These are phyloP conservation scores for Bubo scandiacus DNA, from an alignment of 2,113 vertebrate species.

Conservation along the genomic window DNA sequence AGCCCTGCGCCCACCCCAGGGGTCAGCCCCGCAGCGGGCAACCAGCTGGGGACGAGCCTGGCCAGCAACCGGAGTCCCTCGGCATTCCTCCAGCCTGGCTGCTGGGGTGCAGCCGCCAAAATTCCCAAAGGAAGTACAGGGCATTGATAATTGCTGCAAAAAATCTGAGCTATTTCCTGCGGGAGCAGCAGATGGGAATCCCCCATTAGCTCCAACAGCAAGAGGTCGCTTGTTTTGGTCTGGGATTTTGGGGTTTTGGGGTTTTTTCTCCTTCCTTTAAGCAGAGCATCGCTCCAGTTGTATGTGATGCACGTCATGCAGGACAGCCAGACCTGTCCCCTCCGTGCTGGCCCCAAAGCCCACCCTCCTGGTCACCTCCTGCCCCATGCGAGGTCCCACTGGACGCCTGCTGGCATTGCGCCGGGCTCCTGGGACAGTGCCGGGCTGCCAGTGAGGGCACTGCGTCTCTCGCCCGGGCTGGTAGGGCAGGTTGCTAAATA, in stretches of 20 bases:
- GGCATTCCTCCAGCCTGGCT: neutral
- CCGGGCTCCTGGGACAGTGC: neutral
- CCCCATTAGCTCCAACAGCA: neutral
- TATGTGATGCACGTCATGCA: accelerated
- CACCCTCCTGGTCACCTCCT: neutral
- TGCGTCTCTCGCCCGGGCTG: accelerated
- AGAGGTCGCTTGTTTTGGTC: neutral
- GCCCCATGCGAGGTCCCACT: neutral
- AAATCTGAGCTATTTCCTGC: constrained; percentile 64
- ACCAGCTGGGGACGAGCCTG: accelerated
- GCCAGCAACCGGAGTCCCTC: neutral
- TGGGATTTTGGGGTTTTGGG: neutral
- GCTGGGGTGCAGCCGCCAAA: neutral
- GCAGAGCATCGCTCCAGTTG: neutral
- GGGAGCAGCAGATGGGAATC: constrained; percentile 47
- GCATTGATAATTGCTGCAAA: constrained; percentile 42
- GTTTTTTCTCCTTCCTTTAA: neutral
- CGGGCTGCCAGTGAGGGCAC: neutral
- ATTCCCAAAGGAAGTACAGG: constrained; percentile 54
- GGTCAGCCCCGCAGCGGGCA: neutral
- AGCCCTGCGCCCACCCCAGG: neutral
- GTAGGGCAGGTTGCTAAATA: neutral
- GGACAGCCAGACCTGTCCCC: neutral
- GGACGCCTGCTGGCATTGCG: accelerated
- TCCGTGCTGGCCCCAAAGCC: neutral